Base-by-base conservation (phyloP, 2,888 invertebrate genomes). In the Gryllus longicercus region DNA sequence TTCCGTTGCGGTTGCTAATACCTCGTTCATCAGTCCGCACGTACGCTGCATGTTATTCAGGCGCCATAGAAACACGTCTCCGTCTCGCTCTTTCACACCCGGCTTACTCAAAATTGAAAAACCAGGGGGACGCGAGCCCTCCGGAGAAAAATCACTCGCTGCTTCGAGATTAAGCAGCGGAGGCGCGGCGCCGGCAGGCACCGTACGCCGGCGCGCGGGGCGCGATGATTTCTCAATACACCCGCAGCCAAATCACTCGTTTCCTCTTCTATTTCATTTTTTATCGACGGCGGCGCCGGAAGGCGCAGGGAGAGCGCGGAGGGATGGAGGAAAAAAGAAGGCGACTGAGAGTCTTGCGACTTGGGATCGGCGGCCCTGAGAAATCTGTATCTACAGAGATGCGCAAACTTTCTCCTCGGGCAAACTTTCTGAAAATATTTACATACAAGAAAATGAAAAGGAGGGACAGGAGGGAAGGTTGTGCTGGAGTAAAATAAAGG, bases 321-420 rank as follows among this genome's bases (percentile, higher is more conserved):
- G 38, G 38, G 38, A 38, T 38, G 38, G 8, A 38, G 38, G 38
- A 8, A 38, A 38, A 38, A 38, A 38, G 21, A 38, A 38, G 38
- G 8, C 38, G 38, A 38, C 38, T 5, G 1, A 38, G 8, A 38
- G 8, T 38, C 38, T 38, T 38, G 38, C 38, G 38, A 38, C 38
- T 38, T 38, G 38, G 8, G 38, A 38, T 38, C 38, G n/a, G 14
- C n/a, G 63, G n/a, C n/a, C 63, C 63, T 18, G n/a, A 63, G 63
- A 63, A 63, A 63, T 63, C 63, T 63, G 63, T 63, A 63, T 63
- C 63, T 18, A 63, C 63, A 63, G 63, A 63, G n/a, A 63, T 38
- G 63, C 63, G 63, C 63, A 63, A 63, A 63, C 63, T 63, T 63
- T 63, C 63, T 63, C n/a, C 63, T 63, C 63, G 5, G n/a, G 63